Base-by-base conservation (phyloP, 2,888 invertebrate genomes). In the Watsonalla cultraria region DNA sequence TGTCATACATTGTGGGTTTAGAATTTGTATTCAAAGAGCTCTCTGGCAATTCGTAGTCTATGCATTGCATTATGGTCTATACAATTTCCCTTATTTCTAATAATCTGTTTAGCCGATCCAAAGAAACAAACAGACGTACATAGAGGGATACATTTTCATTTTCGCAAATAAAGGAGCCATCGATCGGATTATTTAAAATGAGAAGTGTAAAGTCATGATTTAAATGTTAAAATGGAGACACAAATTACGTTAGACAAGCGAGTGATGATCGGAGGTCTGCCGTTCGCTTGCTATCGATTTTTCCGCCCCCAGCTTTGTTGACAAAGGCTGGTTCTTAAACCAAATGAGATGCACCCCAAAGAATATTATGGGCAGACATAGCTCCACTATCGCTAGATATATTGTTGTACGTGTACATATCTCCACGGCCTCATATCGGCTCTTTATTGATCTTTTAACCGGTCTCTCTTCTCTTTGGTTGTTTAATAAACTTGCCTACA, bases 291-390 rank as follows among this genome's bases (percentile, higher is more conserved):
- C 72, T 89, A 90, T 90, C 87, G 90, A 90, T 90, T 90, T 89
- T 90, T 82, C 81, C 84, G 74, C 84, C 90, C 89, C 88, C 83
- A 83, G 83, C 79, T 83, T 84, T 90, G 90, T 90, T 90, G 90
- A 90, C 90, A 90, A 89, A 90, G 90, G 88, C 87, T 84, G 86
- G 90, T 90, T 90, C 90, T 90, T 90, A 89, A 84, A 84, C 87
- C 86, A 90, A 90, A 90, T 90, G 90, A 90, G 90, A 90, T 90
- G 90, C 90, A 90, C 90, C 90, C 90, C 83, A 88, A 90, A 90
- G 89, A 88, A 90, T 90, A 90, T 90, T 90, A 90, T 87, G 89
- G 90, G 84, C 90, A 88, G 90, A 89, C 90, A 89, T 89, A 82
- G 89, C 79, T 84, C 79, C 89, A 84, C 85, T 85, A 84, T 84